These are phyloP conservation scores for Antheraea mylitta DNA, from an alignment of 1,140 invertebrate species.

Conservation along the genomic window DNA sequence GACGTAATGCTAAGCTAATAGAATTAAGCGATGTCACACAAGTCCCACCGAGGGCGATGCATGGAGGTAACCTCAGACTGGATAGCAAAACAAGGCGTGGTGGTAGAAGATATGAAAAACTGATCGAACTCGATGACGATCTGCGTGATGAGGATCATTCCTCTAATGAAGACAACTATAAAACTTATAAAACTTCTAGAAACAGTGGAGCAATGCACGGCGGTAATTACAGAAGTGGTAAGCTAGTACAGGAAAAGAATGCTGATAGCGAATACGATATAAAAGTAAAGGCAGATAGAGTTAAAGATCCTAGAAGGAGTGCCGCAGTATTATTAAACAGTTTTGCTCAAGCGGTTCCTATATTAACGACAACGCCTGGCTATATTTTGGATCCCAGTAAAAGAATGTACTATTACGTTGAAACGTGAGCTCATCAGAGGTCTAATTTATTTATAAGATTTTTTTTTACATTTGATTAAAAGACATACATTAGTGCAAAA, in stretches of 20 bases:
- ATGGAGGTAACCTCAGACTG: slow-evolving; percentile 51
- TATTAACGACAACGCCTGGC: slow-evolving; percentile 52
- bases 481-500: no score
- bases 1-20: slow-evolving; percentile 40
- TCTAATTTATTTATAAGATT: neutral
- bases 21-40: slow-evolving; percentile 37
- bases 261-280: slow-evolving; percentile 20
- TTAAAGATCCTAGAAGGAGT: slow-evolving; percentile 29
- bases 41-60: slow-evolving; percentile 28
- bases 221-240: slow-evolving; percentile 62
- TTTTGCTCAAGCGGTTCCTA: slow-evolving; percentile 51
- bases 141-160: slow-evolving; percentile 33
- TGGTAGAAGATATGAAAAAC: slow-evolving; percentile 43
- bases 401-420: slow-evolving; percentile 71
- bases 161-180: slow-evolving; percentile 21
- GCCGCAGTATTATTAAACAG: slow-evolving; percentile 50
- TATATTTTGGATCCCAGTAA: slow-evolving; percentile 70
- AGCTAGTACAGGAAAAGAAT: slow-evolving; percentile 38
- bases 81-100: slow-evolving; percentile 23
- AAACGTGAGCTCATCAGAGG: slow-evolving; percentile 33
- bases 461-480: neutral
- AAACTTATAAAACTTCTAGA: slow-evolving; percentile 28
- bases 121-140: slow-evolving; percentile 48
- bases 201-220: slow-evolving; percentile 47
- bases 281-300: slow-evolving; percentile 19